A percentile compares a stretch with the other conserved stretches of the same genome.
phyloP scores from a whole-genome alignment of 2,888 invertebrate species.

The Eupsilia transversa region DNA sequence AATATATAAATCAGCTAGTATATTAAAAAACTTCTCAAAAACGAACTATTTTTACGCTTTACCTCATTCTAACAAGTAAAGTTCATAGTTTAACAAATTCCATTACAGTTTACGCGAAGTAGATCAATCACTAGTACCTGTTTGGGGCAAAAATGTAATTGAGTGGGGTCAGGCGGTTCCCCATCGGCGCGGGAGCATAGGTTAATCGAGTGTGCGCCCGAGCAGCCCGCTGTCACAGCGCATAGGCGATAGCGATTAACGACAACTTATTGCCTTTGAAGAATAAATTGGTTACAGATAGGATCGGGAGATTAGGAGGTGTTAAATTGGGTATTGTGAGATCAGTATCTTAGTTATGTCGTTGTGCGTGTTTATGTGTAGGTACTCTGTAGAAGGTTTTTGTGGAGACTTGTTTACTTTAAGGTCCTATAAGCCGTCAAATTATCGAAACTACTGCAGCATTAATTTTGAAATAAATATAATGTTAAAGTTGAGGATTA shows the following conservation, averaged over 20 bases:
- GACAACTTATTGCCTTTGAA: slow-evolving; percentile 43
- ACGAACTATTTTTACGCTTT: slow-evolving; percentile 9
- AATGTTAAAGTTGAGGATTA: too few species aligned
- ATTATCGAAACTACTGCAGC: too few species aligned
- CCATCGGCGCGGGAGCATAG: slow-evolving; percentile 81
- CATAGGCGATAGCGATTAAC: slow-evolving; percentile 68
- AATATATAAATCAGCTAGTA: neutral
- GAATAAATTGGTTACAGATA: slow-evolving; percentile 56
- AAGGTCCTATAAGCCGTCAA: too few species aligned
- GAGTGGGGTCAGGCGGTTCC: slow-evolving; percentile 80
- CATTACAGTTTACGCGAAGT: slow-evolving; percentile 65
- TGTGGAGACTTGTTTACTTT: neutral
- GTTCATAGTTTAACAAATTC: slow-evolving; percentile 44
- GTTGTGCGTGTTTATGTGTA: neutral
- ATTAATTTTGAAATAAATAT: too few species aligned
- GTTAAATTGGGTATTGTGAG: slow-evolving; percentile 45
- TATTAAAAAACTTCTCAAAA: slow-evolving; percentile 16
- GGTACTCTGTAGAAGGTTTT: slow-evolving; percentile 9
- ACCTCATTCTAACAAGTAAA: slow-evolving; percentile 28
- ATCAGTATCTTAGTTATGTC: slow-evolving; percentile 38
- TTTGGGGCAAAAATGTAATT: slow-evolving; percentile 81
- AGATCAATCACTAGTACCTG: slow-evolving; percentile 79
- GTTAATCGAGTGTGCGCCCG: slow-evolving; percentile 84
- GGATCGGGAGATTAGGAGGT: slow-evolving; percentile 45
- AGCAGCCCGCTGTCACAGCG: slow-evolving; percentile 60